Evolutionary conservation across 2,888 invertebrate species (phyloP), one percentile per base, ranked within the genome.

Genomic region (Leucozona laternaria): DNA sequence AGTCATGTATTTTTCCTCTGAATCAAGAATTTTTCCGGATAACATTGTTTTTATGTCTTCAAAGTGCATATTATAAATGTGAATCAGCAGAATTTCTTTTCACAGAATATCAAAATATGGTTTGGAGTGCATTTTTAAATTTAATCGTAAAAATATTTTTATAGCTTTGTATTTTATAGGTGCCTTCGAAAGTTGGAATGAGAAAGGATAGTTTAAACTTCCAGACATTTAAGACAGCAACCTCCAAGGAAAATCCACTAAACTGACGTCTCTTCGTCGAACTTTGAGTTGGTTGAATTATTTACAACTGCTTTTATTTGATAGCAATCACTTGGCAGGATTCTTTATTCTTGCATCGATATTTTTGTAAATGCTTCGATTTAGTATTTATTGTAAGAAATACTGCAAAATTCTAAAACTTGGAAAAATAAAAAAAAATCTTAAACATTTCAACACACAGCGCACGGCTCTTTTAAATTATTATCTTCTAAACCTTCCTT

Each of bases 121-220:
- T 17, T 45, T 17, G 28, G 25, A 43, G 62, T 60, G 76, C 53
- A 70, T 62, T 55, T 53, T 48, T 48, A 64, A 76, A 76, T n/a
- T 76, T 57, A 64, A 77, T 81, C 71, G 70, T 81, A 77, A 81
- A 83, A 78, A 55, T 43, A 55, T 70, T 83, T 83, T 79, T 64
- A 79, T 79, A 62, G 73, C 55, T 64, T 43, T 62, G n/a, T 25
- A 64, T 25, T 45, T n/a, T 62, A 3, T 25, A 57, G 55, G 58
- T 57, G 4, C 17, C 11, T 17, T 37, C 22, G 48, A 13, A 66
- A 73, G 60, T 50, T 73, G 73, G 20, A 34, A 13, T 37, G 5
- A 8, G 3, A 57, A 62, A 43, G 17, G 20, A 77, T 72, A 17
- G 25, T 5, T 45, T 28, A 64, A 64, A 11, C 17, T 13, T 28